phyloP scores from a whole-genome alignment of 2,888 invertebrate genomes.

The Oeneis ivallda region DNA sequence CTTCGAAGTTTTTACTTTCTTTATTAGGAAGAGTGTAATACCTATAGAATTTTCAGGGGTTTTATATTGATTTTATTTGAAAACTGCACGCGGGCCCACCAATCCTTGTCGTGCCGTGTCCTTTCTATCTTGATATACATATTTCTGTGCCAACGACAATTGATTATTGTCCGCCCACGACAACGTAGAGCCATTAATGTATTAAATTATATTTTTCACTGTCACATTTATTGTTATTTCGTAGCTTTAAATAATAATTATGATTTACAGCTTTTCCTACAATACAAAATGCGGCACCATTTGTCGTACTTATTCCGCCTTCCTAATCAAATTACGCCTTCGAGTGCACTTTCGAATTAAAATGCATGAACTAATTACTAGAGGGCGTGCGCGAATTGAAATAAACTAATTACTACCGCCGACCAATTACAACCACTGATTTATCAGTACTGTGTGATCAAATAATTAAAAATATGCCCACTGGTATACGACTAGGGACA shows the following conservation, averaged over 20 bases:
- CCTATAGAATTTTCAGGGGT: no score
- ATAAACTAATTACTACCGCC: constrained; percentile 66
- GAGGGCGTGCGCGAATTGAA: constrained; percentile 61
- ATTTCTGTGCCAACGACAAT: no score
- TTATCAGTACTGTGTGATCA: constrained; percentile 76
- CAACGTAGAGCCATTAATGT: no score
- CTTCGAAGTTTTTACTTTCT: no score
- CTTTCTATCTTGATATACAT: no score
- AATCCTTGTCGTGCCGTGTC: no score
- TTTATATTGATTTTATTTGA: no score
- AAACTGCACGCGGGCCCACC: no score
- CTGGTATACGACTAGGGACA: constrained; percentile 54
- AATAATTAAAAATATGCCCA: constrained; percentile 75
- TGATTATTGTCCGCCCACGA: no score
- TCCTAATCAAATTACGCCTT: constrained; percentile 52
- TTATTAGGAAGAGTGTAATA: no score
- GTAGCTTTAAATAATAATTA: neutral
- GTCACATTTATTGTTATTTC: neutral
- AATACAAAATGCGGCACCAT: constrained; percentile 8
- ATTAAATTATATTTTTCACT: neutral
- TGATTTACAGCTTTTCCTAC: neutral
- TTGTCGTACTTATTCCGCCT: constrained; percentile 23
- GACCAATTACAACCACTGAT: constrained; percentile 67
- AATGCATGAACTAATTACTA: constrained; percentile 65
- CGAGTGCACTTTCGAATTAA: constrained; percentile 51